Base-by-base conservation (phyloP, 2,113 vertebrate species). In the Ailurus styani region DNA sequence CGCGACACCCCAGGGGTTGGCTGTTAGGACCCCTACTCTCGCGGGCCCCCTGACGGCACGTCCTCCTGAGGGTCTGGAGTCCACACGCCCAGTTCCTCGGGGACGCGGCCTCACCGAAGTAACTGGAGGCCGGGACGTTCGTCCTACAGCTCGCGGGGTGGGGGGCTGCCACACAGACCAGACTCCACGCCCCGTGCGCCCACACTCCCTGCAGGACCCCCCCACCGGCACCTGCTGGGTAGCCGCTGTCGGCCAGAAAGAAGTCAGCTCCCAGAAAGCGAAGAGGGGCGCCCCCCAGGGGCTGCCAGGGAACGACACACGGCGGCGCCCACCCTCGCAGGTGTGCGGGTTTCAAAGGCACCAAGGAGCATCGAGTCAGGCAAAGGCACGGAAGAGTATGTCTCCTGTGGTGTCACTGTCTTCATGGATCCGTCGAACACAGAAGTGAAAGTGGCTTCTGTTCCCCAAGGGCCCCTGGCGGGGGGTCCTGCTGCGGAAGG, bases 161-260 rank as follows among this genome's bases (percentile, higher is more conserved):
- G 3, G 27, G 23, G 70, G n/a, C 45, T 9, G 55, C 29, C 4
- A 2, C 20, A 14, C 1, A 62, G n/a, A 15, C 68, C 18, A n/a
- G 25, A 45, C 52, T 10, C 21, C 21, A 10, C 17, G 20, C 23
- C 23, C 9, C 2, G 4, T 7, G 20, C 31, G 14, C 40, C 66
- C 45, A 9, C 0, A 1, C 31, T 21, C 52, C 50, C 42, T 0
- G 0, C 2, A 42, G 10, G 31, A 14, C 14, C 3, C 1, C 12
- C 1, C 55, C 55, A 2, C 2, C 7, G 55, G 21, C 42, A 31
- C 6, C 73, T 9, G 18, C 27, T 4, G 7, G 23, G 47, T 57
- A 54, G 50, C 78, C 1, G 20, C 10, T 42, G 27, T 13, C 7
- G 31, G 21, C 78, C 8, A 20, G 42, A 47, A 60, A 31, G 1